Base-by-base conservation (phyloP, 1,140 invertebrate genomes). In the Aphaenogaster floridana region DNA sequence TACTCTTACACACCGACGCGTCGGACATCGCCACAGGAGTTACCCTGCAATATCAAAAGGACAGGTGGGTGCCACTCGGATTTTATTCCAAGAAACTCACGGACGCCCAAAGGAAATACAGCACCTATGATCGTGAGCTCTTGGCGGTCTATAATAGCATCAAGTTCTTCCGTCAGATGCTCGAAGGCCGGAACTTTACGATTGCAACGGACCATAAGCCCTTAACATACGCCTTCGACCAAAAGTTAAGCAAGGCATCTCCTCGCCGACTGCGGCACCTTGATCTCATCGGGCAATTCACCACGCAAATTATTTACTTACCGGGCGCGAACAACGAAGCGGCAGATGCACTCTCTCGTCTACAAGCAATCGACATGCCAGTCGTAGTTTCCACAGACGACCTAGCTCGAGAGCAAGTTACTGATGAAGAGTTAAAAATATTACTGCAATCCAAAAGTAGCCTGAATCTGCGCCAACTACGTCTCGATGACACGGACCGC, bases 381-480 rank as follows among this genome's bases (percentile, higher is more conserved):
- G 21, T 57, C 7, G 21, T 66, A 5, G 6, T 79, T 11, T 28
- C 13, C 45, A 45, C 45, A 4, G 76, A 50, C 5, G 4, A 50
- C 1, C 59, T 68, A 45, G 36, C 34, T 1, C 21, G 21, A 21
- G 21, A 21, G 21, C 21, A 21, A 21, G 21, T 21, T 21, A 21
- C 21, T 21, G 21, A 21, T 13, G 21, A 13, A 1, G 15, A n/a
- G 0, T 3, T 11, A 3, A 2, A 36, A 8, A 21, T 87, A 54
- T 85, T 85, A 64, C 48, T 63, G 89, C 15, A 88, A 66, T 21
- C 21, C 21, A 21, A 21, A 21, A 21, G 21, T 21, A 21, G 21
- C 21, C 21, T 21, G 21, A 21, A 21, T 21, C 42, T 89, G 87
- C 78, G 87, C 1, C 36, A 63, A 36, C 9, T 63, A 86, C 9